These are phyloP conservation scores for Ericerus pela DNA, from an alignment of 1,140 invertebrate species.

Conservation along the genomic window DNA sequence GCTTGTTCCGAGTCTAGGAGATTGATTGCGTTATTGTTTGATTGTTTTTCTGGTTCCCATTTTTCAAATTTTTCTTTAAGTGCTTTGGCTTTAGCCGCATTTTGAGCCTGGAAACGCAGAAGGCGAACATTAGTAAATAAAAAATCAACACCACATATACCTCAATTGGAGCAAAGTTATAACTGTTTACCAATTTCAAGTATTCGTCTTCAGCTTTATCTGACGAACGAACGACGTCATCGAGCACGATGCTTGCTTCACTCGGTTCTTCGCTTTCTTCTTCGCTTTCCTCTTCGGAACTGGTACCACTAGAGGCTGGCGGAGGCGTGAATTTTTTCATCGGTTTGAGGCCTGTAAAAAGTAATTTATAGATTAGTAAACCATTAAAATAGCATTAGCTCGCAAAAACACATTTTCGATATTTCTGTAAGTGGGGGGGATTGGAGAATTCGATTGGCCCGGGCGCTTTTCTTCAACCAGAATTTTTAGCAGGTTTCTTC, in stretches of 20 bases:
- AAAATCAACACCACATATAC: slow-evolving; percentile 2
- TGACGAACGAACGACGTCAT: slow-evolving; percentile 34
- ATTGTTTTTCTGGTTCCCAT: slow-evolving; percentile 48
- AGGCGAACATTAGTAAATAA: background rate
- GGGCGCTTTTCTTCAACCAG: too few species aligned
- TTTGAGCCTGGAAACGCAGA: slow-evolving; percentile 42
- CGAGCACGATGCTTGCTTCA: slow-evolving; percentile 29
- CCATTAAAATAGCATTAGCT: slow-evolving; percentile 8
- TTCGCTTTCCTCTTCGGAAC: slow-evolving; percentile 35
- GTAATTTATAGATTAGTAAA: too few species aligned
- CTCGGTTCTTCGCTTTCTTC: slow-evolving; percentile 41
- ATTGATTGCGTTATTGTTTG: slow-evolving; percentile 24
- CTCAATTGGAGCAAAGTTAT: background rate
- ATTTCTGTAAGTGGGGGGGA: too few species aligned
- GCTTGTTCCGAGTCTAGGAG: slow-evolving; percentile 35
- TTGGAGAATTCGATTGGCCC: too few species aligned
- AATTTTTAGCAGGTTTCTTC: too few species aligned
- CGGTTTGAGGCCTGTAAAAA: slow-evolving; percentile 50
- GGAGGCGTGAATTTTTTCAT: slow-evolving; percentile 78
- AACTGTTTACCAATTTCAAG: slow-evolving; percentile 33
- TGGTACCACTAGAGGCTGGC: slow-evolving; percentile 47
- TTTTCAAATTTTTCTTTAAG: slow-evolving; percentile 81
- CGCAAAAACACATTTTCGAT: background rate
- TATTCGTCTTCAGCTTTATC: slow-evolving; percentile 44
- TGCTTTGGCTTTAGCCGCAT: slow-evolving; percentile 66